Conservation (phyloP, 2,888 invertebrate species). For the Eulithis testata region DNA sequence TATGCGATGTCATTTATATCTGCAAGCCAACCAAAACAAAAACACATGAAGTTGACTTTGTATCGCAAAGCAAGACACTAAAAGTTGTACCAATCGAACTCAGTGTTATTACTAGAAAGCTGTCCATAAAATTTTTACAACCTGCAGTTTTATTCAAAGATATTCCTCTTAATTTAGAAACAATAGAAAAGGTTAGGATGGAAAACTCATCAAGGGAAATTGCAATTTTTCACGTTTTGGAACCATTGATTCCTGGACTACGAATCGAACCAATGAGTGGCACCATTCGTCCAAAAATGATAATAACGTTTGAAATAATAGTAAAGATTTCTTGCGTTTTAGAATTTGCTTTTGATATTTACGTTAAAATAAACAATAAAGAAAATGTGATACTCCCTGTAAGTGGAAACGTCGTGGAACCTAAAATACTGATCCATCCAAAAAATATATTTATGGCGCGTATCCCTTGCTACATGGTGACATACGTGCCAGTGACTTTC, state of each 20-base stretch:
- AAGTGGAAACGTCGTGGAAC: conserved; percentile 78
- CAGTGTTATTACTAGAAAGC: conserved; percentile 67
- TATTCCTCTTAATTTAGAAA: conserved; percentile 70
- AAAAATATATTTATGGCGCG: conserved; percentile 77
- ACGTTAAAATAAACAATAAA: conserved; percentile 74
- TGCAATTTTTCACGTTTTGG: conserved; percentile 77
- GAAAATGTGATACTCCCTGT: conserved; percentile 72
- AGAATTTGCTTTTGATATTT: conserved; percentile 70
- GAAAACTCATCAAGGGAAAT: conserved; percentile 82
- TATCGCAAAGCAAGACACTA: conserved; percentile 50
- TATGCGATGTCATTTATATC: conserved; percentile 67
- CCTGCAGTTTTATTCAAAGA: conserved; percentile 67
- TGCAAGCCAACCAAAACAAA: conserved; percentile 70
- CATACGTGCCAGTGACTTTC: conserved; percentile 70
- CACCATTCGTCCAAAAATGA: conserved; percentile 77
- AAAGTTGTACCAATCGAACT: conserved; percentile 64
- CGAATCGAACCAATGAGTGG: conserved; percentile 80
- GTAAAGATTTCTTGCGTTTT: conserved; percentile 73
- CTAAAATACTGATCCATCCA: conserved; percentile 78
- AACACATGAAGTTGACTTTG: conserved; percentile 66
- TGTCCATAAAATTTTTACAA: conserved; percentile 73
- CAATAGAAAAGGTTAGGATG: conserved; percentile 72
- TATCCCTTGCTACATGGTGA: conserved; percentile 70
- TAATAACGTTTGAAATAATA: conserved; percentile 73
- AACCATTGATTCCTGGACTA: conserved; percentile 76